phyloP scores from a whole-genome alignment of 2,888 invertebrate genomes.

The Sminthurides aquaticus region DNA sequence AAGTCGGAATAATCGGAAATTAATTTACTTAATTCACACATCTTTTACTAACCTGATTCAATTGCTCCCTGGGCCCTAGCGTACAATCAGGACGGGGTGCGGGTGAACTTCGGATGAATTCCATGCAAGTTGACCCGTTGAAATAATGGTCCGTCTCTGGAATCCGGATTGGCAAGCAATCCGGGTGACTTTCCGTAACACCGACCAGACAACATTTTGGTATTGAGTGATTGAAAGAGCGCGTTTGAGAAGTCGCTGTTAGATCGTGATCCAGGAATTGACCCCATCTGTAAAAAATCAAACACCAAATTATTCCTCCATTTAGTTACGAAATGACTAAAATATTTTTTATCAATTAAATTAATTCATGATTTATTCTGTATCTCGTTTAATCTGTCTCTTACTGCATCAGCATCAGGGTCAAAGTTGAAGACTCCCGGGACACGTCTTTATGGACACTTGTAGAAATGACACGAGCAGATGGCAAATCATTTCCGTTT shows the following conservation, averaged over 20 bases:
- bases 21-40: too few relatives aligned
- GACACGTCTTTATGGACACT: slow-evolving; percentile 40
- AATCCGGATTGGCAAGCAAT: slow-evolving; percentile 68
- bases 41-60: slow-evolving; percentile 59
- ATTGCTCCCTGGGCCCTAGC: slow-evolving; percentile 74
- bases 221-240: slow-evolving; percentile 41
- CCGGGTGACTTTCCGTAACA: slow-evolving; percentile 61
- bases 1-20: too few relatives aligned
- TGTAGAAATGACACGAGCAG: slow-evolving; percentile 38
- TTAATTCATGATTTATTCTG: too few relatives aligned
- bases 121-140: slow-evolving; percentile 55
- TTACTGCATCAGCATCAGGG: slow-evolving; percentile 74
- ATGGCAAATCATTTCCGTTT: slow-evolving; percentile 37
- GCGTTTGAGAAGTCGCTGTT: slow-evolving; percentile 49
- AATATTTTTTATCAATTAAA: neutral
- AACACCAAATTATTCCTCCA: neutral
- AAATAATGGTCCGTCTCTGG: slow-evolving; percentile 38
- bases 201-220: slow-evolving; percentile 38
- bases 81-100: slow-evolving; percentile 71
- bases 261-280: slow-evolving; percentile 85
- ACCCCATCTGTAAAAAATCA: slow-evolving; percentile 54
- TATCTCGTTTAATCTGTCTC: too few relatives aligned
- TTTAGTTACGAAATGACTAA: neutral
- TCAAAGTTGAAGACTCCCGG: slow-evolving; percentile 54
- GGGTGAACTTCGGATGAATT: slow-evolving; percentile 74